Evolutionary conservation across 2,888 invertebrate species (phyloP).

Genomic region (Lithophane socia): DNA sequence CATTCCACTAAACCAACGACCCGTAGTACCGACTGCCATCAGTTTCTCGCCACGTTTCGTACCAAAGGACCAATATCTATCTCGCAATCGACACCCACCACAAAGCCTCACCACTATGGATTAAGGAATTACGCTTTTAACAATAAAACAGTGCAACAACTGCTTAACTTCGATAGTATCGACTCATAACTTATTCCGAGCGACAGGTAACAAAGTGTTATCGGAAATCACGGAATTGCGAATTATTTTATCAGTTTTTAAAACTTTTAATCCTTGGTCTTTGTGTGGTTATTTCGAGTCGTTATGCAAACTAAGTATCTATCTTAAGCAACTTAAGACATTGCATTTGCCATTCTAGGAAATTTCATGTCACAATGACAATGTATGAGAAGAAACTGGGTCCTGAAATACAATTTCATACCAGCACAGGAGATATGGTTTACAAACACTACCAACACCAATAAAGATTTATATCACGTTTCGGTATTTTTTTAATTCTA

Average conservation of each 20-base stretch:
- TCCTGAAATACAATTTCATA: background rate
- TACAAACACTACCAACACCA: too few relatives aligned
- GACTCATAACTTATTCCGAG: conserved; percentile 53
- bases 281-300: conserved; percentile 43
- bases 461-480: background rate
- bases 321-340: background rate
- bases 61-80: conserved; percentile 57
- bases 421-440: background rate
- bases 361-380: background rate
- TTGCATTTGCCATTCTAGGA: conserved; percentile 16
- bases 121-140: conserved; percentile 69
- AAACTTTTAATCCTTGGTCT: conserved; percentile 31
- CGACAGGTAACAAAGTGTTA: conserved; percentile 60
- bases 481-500: background rate
- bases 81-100: conserved; percentile 71
- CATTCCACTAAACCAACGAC: conserved; percentile 11
- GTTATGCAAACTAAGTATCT: conserved; percentile 30
- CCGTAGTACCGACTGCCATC: conserved; percentile 23
- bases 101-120: conserved; percentile 62
- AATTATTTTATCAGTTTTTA: conserved; percentile 48
- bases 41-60: conserved; percentile 9
- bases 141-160: conserved; percentile 66
- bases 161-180: conserved; percentile 57
- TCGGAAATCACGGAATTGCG: conserved; percentile 50
- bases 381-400: background rate